A percentile compares a stretch with the other conserved stretches of the same genome.
These are phyloP conservation scores for Tichodroma muraria DNA, from an alignment of 2,113 vertebrate species.

Conservation along the genomic window DNA sequence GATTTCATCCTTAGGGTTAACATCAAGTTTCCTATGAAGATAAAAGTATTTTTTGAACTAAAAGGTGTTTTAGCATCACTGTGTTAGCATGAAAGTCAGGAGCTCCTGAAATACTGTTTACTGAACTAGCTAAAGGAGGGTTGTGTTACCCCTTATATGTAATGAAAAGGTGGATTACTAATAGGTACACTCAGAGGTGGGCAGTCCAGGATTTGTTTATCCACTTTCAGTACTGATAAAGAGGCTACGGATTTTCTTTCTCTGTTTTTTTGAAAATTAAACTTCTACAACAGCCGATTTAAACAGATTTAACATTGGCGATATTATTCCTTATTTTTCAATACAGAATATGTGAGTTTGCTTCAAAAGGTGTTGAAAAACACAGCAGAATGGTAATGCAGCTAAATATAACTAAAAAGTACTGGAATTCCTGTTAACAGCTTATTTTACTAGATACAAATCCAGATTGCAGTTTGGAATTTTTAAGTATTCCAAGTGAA, in stretches of 20 bases:
- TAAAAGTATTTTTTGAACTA: background rate
- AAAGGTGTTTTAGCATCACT: background rate
- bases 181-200: background rate
- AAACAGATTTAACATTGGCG: background rate
- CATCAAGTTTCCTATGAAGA: background rate
- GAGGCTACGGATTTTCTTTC: background rate
- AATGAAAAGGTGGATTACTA: background rate
- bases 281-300: background rate
- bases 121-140: background rate
- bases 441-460: background rate
- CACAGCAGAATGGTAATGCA: accelerated
- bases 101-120: background rate
- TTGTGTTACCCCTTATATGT: background rate
- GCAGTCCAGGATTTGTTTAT: background rate
- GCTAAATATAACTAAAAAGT: background rate
- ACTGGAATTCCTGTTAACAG: background rate
- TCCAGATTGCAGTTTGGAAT: background rate
- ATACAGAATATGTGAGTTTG: background rate
- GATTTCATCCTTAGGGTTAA: background rate
- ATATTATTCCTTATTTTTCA: background rate
- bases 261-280: background rate
- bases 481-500: background rate
- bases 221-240: background rate
- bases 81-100: background rate
- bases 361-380: background rate